Conservation (phyloP, 2,113 vertebrate species). For the Triplophysa rosa region DNA sequence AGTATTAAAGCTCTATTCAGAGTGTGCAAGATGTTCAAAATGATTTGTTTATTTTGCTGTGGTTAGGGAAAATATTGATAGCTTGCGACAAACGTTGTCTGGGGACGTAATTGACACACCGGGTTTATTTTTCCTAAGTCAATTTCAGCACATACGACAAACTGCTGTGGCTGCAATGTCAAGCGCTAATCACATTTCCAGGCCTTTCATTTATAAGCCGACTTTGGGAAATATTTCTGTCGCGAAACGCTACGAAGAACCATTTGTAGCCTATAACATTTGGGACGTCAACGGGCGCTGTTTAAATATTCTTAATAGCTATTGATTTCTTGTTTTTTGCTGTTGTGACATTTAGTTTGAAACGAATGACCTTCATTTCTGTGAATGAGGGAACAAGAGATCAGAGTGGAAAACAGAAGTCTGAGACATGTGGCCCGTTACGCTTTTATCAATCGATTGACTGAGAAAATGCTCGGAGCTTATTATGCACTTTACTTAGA, state of each 20-base stretch:
- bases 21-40: background rate
- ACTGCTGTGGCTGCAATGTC: background rate
- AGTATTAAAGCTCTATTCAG: conserved; percentile 19
- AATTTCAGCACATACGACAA: background rate
- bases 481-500: conserved; percentile 36
- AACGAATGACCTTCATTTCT: conserved; percentile 55
- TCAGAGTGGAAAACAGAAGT: background rate
- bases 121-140: background rate
- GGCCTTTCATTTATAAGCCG: background rate
- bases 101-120: background rate
- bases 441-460: conserved; percentile 46
- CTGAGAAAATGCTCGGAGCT: conserved; percentile 44
- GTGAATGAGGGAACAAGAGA: conserved; percentile 4
- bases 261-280: background rate
- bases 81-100: conserved; percentile 4
- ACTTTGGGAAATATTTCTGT: background rate
- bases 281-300: conserved; percentile 22
- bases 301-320: conserved; percentile 53
- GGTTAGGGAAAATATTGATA: conserved; percentile 17
- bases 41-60: conserved; percentile 29
- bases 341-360: conserved; percentile 33
- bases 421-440: conserved; percentile 35
- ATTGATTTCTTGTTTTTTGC: conserved; percentile 54
- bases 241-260: background rate
- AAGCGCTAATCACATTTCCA: background rate